These are phyloP conservation scores for Cepaea hortensis DNA, from an alignment of 2,888 invertebrate genomes.

Conservation along the genomic window DNA sequence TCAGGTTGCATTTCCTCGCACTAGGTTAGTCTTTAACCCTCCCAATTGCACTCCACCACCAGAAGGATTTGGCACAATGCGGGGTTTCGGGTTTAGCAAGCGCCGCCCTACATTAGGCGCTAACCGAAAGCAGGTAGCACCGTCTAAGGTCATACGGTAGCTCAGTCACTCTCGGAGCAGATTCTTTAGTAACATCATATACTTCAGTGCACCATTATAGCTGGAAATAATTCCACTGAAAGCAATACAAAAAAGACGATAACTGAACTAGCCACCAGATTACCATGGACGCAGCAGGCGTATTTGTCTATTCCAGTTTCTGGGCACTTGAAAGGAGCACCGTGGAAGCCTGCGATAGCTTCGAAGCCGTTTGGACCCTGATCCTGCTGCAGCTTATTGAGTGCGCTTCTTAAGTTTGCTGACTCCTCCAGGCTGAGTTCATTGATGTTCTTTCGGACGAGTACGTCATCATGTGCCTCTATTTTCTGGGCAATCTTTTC, in stretches of 20 bases:
- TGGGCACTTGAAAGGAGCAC: conserved; percentile 52
- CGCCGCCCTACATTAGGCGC: too few species aligned
- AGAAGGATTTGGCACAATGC: too few species aligned
- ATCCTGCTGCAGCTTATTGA: conserved; percentile 54
- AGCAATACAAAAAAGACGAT: neutral
- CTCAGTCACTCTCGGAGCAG: too few species aligned
- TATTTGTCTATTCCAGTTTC: conserved; percentile 38
- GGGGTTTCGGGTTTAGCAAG: too few species aligned
- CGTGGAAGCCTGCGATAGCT: conserved; percentile 56
- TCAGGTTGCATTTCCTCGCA: too few species aligned
- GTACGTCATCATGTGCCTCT: conserved; percentile 12
- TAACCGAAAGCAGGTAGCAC: too few species aligned
- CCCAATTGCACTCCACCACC: too few species aligned
- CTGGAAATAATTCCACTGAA: too few species aligned
- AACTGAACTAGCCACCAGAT: conserved; percentile 20
- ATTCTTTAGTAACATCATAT: too few species aligned
- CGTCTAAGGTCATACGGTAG: too few species aligned
- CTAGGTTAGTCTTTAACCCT: too few species aligned
- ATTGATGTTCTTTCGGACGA: conserved; percentile 54
- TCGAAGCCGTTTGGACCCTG: conserved; percentile 54
- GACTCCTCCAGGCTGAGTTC: conserved; percentile 51
- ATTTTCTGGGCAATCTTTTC: neutral
- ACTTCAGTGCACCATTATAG: too few species aligned
- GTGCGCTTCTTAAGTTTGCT: conserved; percentile 51
- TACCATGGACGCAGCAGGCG: conserved; percentile 56